Conservation (phyloP, 2,888 invertebrate genomes). For the Euphydryas editha region DNA sequence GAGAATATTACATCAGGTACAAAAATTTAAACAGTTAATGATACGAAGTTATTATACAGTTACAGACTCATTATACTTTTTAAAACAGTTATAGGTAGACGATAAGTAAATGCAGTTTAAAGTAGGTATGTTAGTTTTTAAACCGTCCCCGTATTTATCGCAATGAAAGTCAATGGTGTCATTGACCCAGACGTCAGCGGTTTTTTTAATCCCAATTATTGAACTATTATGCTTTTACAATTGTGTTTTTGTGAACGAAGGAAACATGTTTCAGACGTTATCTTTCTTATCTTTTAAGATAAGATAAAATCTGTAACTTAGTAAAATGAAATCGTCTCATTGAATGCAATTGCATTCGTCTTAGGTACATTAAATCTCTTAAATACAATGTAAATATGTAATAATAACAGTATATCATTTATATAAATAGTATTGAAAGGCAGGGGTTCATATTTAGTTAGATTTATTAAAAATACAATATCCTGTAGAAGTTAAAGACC, state of each 20-base stretch:
- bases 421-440: too few relatives aligned
- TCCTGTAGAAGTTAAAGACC: too few relatives aligned
- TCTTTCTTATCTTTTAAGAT: not conserved
- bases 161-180: constrained; percentile 45
- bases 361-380: too few relatives aligned
- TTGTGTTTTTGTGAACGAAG: not conserved
- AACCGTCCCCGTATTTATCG: constrained; percentile 32
- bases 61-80: not conserved
- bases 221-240: constrained; percentile 3
- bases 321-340: not conserved
- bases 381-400: too few relatives aligned
- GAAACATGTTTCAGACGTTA: not conserved
- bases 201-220: constrained; percentile 22
- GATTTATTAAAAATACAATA: too few relatives aligned
- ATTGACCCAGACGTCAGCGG: constrained; percentile 39
- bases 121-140: constrained; percentile 35
- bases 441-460: too few relatives aligned
- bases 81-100: constrained; percentile 11
- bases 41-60: constrained; percentile 1
- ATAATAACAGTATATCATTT: too few relatives aligned
- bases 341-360: not conserved
- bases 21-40: not conserved
- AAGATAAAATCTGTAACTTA: not conserved
- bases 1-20: too few relatives aligned
- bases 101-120: constrained; percentile 26